Evolutionary conservation across 2,888 invertebrate genomes (phyloP).

Genomic region (Doris montereyensis): DNA sequence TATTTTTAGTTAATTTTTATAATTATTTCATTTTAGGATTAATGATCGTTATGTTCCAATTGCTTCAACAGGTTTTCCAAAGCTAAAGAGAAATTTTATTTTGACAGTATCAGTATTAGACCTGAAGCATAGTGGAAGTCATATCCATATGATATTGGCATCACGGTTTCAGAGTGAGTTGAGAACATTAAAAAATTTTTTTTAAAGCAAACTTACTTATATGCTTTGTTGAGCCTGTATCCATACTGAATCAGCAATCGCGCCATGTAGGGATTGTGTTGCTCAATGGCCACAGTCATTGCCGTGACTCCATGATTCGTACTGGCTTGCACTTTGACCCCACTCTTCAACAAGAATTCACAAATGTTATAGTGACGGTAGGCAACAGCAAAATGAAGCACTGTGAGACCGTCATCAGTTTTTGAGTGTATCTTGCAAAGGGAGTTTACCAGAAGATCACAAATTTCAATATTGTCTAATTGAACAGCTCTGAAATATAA

Average conservation of each 20-base stretch:
- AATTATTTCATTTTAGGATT: too few relatives aligned
- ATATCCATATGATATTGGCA: too few relatives aligned
- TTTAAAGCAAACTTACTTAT: constrained; percentile 48
- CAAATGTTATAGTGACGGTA: constrained; percentile 63
- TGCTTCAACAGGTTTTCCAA: too few relatives aligned
- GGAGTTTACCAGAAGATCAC: constrained; percentile 62
- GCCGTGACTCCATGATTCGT: constrained; percentile 64
- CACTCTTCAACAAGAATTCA: constrained; percentile 59
- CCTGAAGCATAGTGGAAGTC: too few relatives aligned
- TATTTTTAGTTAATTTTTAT: too few relatives aligned
- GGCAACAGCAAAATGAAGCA: constrained; percentile 65
- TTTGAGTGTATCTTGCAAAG: constrained; percentile 63
- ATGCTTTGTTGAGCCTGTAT: constrained; percentile 62
- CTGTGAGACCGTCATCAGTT: constrained; percentile 62
- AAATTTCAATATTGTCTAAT: constrained; percentile 61
- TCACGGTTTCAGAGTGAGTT: too few relatives aligned
- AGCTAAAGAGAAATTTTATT: too few relatives aligned
- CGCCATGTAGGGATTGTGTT: constrained; percentile 63
- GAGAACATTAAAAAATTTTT: neutral
- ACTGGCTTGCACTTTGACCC: constrained; percentile 57
- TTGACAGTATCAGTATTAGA: too few relatives aligned
- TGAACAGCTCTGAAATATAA: constrained; percentile 66
- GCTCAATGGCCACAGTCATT: constrained; percentile 67
- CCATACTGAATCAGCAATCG: constrained; percentile 62
- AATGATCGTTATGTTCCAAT: too few relatives aligned